Evolutionary conservation across 1,140 invertebrate genomes (phyloP), one percentile per base, ranked within the genome.

Genomic region (Epicauta chinensis): DNA sequence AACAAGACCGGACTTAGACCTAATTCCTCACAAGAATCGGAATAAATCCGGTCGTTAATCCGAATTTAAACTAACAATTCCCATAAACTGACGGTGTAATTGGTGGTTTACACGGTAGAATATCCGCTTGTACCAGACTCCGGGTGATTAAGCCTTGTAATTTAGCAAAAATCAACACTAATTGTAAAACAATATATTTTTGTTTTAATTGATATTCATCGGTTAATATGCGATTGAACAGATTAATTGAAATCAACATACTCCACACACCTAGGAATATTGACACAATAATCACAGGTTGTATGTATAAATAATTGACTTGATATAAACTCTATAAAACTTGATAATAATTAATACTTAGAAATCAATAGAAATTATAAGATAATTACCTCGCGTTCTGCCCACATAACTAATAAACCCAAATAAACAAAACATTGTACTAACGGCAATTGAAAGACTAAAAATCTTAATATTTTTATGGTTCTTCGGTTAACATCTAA

Each of bases 251-350:
- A 77, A 82, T 82, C 10, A 73, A 71, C 50, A 81, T 74, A 0
- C 76, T 79, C 80, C 80, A 83, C 12, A 83, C 70, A 2, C 80
- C 80, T n/a, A 75, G 69, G 3, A 82, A 56, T 16, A 83, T 81
- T 1, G 80, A 82, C 0, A 72, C 63, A 1, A 75, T 72, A 1
- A 82, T 70, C 11, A 82, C 64, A 1, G 77, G 77, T 66, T 81
- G 79, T 39, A 81, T 62, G 60, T 77, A 83, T 59, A 76, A 69
- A 61, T 81, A 79, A 56, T 75, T 77, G 1, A 75, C 71, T 60
- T 73, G 68, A 54, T 81, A 81, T 43, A 82, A 56, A 62, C 71
- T 77, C 80, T 82, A n/a, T 69, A 44, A 77, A 51, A 46, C 7
- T 23, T 23, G 4, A 23, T 23, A 23, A 23, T 7, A 23, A 23